These are phyloP conservation scores for Pelochelys cantorii DNA, from an alignment of 2,797 vertebrate species.

Conservation along the genomic window DNA sequence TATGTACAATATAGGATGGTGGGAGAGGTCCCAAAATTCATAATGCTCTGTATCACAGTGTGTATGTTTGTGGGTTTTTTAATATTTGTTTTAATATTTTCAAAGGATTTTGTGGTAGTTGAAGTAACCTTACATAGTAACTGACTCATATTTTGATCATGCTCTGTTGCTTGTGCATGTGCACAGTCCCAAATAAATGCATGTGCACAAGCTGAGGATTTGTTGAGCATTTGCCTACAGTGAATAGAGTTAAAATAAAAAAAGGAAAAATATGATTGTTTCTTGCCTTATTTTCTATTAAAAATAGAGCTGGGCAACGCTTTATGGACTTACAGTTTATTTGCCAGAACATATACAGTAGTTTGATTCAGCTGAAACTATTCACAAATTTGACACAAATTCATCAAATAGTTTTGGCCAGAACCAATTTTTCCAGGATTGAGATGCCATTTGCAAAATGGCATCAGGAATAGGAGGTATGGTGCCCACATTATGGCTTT, in stretches of 20 bases:
- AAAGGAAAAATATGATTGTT: background rate
- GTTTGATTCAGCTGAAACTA: background rate
- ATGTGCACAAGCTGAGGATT: background rate
- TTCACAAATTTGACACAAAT: background rate
- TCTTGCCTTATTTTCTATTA: background rate
- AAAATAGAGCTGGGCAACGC: background rate
- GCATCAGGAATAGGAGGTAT: background rate
- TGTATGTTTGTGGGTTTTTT: background rate
- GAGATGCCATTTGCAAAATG: background rate
- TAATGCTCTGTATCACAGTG: background rate
- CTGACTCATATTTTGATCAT: background rate
- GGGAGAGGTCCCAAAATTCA: background rate
- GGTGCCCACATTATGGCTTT: background rate
- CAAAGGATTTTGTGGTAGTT: background rate
- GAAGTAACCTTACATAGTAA: background rate
- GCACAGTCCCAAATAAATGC: background rate
- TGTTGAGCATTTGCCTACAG: background rate
- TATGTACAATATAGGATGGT: background rate
- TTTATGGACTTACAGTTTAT: background rate
- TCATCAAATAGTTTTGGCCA: background rate
- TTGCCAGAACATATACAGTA: background rate
- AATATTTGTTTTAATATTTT: background rate
- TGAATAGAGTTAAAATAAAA: background rate
- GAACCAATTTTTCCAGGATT: background rate
- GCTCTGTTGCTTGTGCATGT: background rate